phyloP scores from a whole-genome alignment of 2,888 invertebrate genomes.

The Cantharis flavilabris region DNA sequence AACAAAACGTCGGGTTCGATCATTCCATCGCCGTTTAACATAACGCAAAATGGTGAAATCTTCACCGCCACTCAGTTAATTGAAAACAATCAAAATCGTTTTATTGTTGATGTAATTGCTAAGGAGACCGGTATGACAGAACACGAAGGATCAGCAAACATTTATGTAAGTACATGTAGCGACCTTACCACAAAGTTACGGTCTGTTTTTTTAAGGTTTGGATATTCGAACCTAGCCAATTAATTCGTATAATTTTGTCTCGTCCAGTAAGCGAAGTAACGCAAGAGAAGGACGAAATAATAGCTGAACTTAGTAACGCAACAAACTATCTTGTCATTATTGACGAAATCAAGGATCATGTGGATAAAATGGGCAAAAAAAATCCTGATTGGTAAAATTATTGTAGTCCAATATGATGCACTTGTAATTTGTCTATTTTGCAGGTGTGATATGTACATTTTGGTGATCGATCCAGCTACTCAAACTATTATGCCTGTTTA shows the following conservation, averaged over 20 bases:
- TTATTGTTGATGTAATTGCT: conserved; percentile 82
- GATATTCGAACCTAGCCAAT: conserved; percentile 84
- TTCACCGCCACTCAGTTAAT: conserved; percentile 82
- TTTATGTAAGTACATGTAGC: conserved; percentile 66
- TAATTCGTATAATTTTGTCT: conserved; percentile 83
- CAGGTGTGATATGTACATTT: conserved; percentile 86
- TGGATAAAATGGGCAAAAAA: conserved; percentile 65
- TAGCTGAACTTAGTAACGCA: conserved; percentile 73
- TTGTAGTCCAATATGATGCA: not conserved
- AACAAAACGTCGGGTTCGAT: conserved; percentile 81
- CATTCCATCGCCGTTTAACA: conserved; percentile 85
- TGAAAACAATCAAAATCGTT: conserved; percentile 87
- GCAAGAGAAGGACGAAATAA: conserved; percentile 71
- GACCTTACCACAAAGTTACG: no score
- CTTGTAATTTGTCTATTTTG: conserved; percentile 27
- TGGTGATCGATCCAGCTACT: conserved; percentile 76
- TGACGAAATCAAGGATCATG: conserved; percentile 76
- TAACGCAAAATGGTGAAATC: conserved; percentile 72
- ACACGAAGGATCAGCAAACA: conserved; percentile 74
- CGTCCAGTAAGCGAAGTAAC: conserved; percentile 78
- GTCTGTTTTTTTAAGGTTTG: conserved; percentile 68
- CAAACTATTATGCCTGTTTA: conserved; percentile 79
- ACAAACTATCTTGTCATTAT: conserved; percentile 79
- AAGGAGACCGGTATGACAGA: conserved; percentile 81
- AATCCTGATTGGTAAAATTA: conserved; percentile 68